phyloP scores from a whole-genome alignment of 2,888 invertebrate genomes.

The Drosophila stalkeri region DNA sequence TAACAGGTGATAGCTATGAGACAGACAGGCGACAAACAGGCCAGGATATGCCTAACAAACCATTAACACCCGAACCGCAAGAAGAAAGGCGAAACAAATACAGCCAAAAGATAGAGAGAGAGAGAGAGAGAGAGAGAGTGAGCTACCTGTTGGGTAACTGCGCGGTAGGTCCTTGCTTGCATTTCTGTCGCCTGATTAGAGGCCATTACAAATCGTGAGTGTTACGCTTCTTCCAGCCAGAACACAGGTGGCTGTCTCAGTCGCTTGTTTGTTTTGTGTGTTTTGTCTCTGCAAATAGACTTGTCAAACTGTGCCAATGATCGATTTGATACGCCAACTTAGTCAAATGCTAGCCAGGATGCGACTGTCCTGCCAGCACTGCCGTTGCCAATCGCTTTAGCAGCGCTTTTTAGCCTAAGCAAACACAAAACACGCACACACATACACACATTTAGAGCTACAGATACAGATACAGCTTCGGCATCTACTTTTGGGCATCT shows the following conservation, averaged over 20 bases:
- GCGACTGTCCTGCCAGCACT: conserved; percentile 34
- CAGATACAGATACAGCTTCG: conserved; percentile 8
- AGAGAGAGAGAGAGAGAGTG: background rate
- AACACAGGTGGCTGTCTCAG: conserved; percentile 56
- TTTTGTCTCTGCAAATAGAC: conserved; percentile 64
- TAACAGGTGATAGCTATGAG: conserved; percentile 46
- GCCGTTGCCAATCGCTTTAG: conserved; percentile 76
- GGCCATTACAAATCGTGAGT: conserved; percentile 78
- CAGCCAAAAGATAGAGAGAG: background rate
- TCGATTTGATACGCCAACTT: conserved; percentile 83
- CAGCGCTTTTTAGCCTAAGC: conserved; percentile 71
- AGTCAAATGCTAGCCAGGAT: conserved; percentile 61
- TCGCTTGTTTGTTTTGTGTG: conserved; percentile 42
- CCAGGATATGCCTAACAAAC: conserved; percentile 72
- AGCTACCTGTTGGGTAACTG: conserved; percentile 67
- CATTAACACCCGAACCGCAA: conserved; percentile 78
- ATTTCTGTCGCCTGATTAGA: conserved; percentile 16
- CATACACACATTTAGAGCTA: conserved; percentile 5
- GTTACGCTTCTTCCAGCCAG: conserved; percentile 65
- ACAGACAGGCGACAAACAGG: conserved; percentile 14
- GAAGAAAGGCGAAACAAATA: conserved; percentile 8
- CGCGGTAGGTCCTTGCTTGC: conserved; percentile 69
- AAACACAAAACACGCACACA: conserved; percentile 43
- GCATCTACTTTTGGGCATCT: background rate
- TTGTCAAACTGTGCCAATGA: conserved; percentile 81